A percentile compares a stretch with the other conserved stretches of the same genome.
Evolutionary conservation across 2,797 vertebrate genomes (phyloP).

Genomic region (Cyprinella venusta): DNA sequence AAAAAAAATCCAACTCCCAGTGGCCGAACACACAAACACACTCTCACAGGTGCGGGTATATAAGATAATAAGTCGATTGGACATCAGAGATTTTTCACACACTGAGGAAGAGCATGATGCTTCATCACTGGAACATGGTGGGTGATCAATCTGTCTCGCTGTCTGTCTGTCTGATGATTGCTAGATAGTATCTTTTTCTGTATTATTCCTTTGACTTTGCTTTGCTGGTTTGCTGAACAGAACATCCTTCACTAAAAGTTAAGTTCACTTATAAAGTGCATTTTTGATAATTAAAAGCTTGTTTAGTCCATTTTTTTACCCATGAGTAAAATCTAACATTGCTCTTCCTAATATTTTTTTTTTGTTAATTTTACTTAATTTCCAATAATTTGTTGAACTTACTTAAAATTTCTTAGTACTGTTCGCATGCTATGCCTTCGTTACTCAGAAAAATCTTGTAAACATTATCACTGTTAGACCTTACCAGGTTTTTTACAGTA

Average conservation of each 20-base stretch:
- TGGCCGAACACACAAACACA: constrained; percentile 15
- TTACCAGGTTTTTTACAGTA: too few relatives aligned
- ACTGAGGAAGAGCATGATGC: constrained; percentile 11
- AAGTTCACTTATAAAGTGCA: too few relatives aligned
- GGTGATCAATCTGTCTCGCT: background rate
- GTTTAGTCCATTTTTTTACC: too few relatives aligned
- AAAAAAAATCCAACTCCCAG: background rate
- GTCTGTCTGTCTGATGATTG: background rate
- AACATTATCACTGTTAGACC: too few relatives aligned
- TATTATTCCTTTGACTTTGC: background rate
- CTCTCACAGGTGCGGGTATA: constrained; percentile 33
- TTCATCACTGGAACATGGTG: constrained; percentile 44
- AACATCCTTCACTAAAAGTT: background rate
- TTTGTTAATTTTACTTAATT: too few relatives aligned
- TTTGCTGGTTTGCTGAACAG: background rate
- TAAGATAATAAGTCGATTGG: background rate
- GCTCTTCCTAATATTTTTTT: too few relatives aligned
- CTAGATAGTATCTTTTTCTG: background rate
- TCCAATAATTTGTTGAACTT: too few relatives aligned
- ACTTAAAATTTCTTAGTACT: too few relatives aligned
- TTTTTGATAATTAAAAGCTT: too few relatives aligned
- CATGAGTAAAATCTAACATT: too few relatives aligned
- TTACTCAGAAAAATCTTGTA: too few relatives aligned
- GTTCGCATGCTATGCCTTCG: too few relatives aligned
- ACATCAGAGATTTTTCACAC: background rate